Base-by-base conservation (phyloP, 2,888 invertebrate species). In the Opisthograptis luteolata region DNA sequence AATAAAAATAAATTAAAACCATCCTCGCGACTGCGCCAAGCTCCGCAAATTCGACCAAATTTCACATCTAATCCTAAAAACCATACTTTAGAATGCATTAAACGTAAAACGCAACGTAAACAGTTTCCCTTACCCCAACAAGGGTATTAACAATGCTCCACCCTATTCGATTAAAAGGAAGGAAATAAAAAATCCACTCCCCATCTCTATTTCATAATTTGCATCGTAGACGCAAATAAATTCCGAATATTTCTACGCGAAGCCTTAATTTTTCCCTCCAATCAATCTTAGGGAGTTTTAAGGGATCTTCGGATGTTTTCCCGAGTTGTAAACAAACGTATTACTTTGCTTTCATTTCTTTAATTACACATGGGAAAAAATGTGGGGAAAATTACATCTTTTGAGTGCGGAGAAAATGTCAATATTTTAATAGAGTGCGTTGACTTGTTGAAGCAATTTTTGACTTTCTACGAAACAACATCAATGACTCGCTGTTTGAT, bases 141-240 rank as follows among this genome's bases (percentile, higher is more conserved):
- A 64, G 58, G 61, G 74, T 66, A 76, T 76, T 77, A 79, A 84
- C 83, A 85, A 85, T 80, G 67, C 73, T 79, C 79, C 40, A 9
- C 87, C 87, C 85, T 71, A 83, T 84, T 82, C 84, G 85, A 86
- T 86, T 84, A 83, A 74, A 73, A 76, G 68, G 73, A 75, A 72
- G 72, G 70, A 79, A 83, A 79, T 76, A 76, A 79, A 76, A 80
- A 79, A 74, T 70, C 27, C 37, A 58, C 77, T 67, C 81, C 83
- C 83, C 73, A 76, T 79, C 85, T 87, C 84, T 84, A 84, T 87
- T 85, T 84, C 87, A 87, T 85, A 87, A 88, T 88, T 88, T 88
- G 87, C 88, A 88, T 88, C 75, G 84, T 76, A 82, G 83, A 84
- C 79, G 84, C 81, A 88, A 87, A 87, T 87, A 88, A 87, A 86